Base-by-base conservation (phyloP, 2,888 invertebrate species). In the Balanococcus diminutus region DNA sequence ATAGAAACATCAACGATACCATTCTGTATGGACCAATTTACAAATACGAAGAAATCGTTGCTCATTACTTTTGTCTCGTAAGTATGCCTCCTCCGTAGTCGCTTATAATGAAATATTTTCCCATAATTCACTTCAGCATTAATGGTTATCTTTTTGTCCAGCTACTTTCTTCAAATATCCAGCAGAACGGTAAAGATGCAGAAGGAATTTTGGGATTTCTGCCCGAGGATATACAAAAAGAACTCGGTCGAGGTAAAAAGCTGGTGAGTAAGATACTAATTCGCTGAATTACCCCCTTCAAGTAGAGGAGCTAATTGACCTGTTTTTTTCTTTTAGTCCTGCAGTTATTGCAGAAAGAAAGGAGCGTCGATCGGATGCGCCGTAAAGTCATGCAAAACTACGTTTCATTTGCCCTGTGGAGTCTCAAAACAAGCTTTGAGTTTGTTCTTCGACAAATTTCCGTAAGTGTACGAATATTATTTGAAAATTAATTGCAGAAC, bases 151-250 rank as follows among this genome's bases (percentile, higher is more conserved):
- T 19, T 8, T 51, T 16, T 72, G 31, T n/a, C n/a, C 19, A 79
- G 75, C 36, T 79, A 28, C 36, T 79, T 6, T 79, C 75, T 9
- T 79, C 75, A 1, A 79, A 79, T 19, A 32, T 79, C 19, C 19
- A 2, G 5, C 75, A 79, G 19, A 36, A 36, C 36, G 75, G 75
- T 2, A 9, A n/a, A 19, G 75, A 79, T 79, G 1, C 14, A 0
- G 36, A 79, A 36, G 75, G 75, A 36, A 79, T 79, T 79, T 16
- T 79, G 9, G 75, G 75, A 32, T 79, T 79, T 36, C 8, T 79
- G 9, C 36, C 19, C 8, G 19, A 36, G 19, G 75, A 79, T 5
- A 79, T 79, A 9, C 9, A 36, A 79, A 79, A 36, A 36, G 75
- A 79, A 79, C n/a, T 79, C 1, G 36, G n/a, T 22, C 31, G 75